phyloP scores from a whole-genome alignment of 2,113 vertebrate species.

The Vulpes ferrilata region DNA sequence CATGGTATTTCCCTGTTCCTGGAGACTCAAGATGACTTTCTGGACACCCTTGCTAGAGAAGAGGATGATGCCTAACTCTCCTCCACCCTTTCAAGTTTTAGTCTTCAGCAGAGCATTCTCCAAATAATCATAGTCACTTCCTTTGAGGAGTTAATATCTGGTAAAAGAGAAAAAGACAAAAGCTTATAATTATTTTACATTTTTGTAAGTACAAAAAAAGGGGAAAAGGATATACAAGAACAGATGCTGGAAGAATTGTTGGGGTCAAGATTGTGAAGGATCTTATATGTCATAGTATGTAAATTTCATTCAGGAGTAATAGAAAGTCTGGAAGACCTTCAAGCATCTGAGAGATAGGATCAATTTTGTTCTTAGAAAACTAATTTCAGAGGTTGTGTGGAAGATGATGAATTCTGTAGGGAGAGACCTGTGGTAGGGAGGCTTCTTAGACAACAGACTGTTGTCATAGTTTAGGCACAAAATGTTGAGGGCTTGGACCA shows the following conservation, averaged over 20 bases:
- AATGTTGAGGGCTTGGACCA: not conserved
- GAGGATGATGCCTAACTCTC: not conserved
- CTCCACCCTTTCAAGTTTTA: not conserved
- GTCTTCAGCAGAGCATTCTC: not conserved
- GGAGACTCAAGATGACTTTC: not conserved
- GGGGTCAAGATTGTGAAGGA: not conserved
- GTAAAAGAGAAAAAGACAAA: not conserved
- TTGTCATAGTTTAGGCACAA: not conserved
- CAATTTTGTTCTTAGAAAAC: not conserved
- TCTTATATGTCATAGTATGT: not conserved
- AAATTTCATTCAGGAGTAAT: not conserved
- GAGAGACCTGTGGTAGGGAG: not conserved
- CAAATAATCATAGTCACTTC: not conserved
- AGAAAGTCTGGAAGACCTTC: not conserved
- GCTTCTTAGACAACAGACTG: not conserved
- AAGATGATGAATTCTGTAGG: not conserved
- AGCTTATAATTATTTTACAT: not conserved
- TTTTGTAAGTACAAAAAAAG: not conserved
- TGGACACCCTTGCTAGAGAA: not conserved
- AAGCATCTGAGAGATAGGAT: not conserved
- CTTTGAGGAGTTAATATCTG: slow-evolving; percentile 16
- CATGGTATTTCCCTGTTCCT: not conserved
- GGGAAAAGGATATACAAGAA: not conserved
- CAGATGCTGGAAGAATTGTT: not conserved
- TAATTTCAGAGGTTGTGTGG: not conserved